Base-by-base conservation (phyloP, 1,140 invertebrate genomes). In the Panagrolaimus sp. region DNA sequence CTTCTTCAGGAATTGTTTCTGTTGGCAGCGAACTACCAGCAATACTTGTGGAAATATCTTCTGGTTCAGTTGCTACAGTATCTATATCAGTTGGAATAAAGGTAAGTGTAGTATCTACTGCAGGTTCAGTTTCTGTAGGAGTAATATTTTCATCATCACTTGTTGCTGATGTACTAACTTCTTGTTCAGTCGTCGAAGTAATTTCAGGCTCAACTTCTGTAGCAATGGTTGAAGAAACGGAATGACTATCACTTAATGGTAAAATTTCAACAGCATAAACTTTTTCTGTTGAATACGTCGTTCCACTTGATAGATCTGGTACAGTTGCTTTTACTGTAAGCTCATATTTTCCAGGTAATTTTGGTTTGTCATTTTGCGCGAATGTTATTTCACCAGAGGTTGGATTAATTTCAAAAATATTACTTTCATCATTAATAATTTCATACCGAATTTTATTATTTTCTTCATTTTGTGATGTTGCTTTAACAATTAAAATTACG, bases 401-500 rank as follows among this genome's bases (percentile, higher is more conserved):
- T 20, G 20, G 20, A 16, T 57, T 13, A 13, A 57, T 57, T 25
- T 57, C 51, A 57, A 57, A 57, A 20, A 57, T 25, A 5, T 57
- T 16, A 20, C 20, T 9, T 27, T 20, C 9, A 57, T 57, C 27
- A 27, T 57, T 27, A 13, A 57, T 16, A 27, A 57, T 57, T 8
- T 57, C 51, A 57, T 57, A 57, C 1, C 51, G 20, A 57, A 57
- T 57, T 16, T 20, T 20, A n/a, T 57, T 9, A 25, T 20, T 16
- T 5, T 16, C 51, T 23, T 57, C 16, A 25, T 16, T 27, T 57
- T 57, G 51, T 1, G 51, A 11, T 25, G n/a, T n/a, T n/a, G 51
- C 51, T 20, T 27, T 20, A 16, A 57, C 51, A 57, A 16, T 57
- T 11, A 57, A 57, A 57, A 57, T 27, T n/a, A 57, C 51, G n/a